phyloP scores from a whole-genome alignment of 2,888 invertebrate genomes.

The Meteorus cinctellus region DNA sequence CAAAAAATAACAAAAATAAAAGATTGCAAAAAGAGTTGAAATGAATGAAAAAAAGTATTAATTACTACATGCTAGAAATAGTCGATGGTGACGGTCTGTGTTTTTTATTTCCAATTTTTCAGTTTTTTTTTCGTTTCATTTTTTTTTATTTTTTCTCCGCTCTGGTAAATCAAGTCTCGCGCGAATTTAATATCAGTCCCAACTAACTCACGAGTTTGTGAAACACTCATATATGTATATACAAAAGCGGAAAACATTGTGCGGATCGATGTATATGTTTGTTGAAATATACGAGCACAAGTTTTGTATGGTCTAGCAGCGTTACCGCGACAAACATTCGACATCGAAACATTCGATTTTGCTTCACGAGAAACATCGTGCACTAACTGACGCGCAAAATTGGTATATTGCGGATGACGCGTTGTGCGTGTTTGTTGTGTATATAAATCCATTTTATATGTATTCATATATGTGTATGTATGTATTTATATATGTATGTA shows the following conservation, averaged over 20 bases:
- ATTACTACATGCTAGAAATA: background rate
- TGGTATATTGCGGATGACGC: conserved; percentile 38
- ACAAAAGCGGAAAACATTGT: conserved; percentile 24
- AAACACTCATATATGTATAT: conserved; percentile 32
- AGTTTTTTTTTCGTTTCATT: background rate
- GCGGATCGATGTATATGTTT: conserved; percentile 38
- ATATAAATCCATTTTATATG: conserved; percentile 12
- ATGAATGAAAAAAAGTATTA: background rate
- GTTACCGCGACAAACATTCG: conserved; percentile 43
- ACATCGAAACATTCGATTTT: conserved; percentile 44
- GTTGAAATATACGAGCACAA: conserved; percentile 41
- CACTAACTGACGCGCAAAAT: conserved; percentile 45
- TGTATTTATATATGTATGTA: conserved; percentile 26
- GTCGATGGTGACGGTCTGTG: background rate
- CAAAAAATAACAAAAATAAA: background rate
- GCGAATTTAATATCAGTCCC: conserved; percentile 42
- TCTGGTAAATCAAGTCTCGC: conserved; percentile 40
- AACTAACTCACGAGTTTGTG: conserved; percentile 17
- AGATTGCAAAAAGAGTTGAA: too few relatives aligned
- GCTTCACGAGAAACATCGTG: conserved; percentile 43
- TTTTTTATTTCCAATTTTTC: background rate
- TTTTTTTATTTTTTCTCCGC: background rate
- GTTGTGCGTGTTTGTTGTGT: conserved; percentile 21
- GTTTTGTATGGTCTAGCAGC: conserved; percentile 38
- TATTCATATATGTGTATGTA: background rate